Evolutionary conservation across 2,888 invertebrate genomes (phyloP).

Genomic region (Chymomyza amoena): DNA sequence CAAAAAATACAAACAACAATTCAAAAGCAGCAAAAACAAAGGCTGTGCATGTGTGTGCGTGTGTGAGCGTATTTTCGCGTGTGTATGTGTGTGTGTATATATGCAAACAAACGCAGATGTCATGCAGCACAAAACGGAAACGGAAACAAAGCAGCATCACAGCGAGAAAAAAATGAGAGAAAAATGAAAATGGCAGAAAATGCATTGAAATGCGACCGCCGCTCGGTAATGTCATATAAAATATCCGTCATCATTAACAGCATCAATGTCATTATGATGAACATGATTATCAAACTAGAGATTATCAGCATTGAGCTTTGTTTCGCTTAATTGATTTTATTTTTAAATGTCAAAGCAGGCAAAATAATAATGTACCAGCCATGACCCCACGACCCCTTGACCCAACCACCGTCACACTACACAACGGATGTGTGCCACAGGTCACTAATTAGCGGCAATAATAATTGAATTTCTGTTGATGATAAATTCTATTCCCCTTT

Average conservation of each 20-base stretch:
- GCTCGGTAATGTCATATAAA: slow-evolving; percentile 40
- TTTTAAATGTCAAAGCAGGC: slow-evolving; percentile 26
- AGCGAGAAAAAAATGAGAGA: no score
- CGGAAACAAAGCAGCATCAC: slow-evolving; percentile 61
- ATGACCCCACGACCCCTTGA: neutral
- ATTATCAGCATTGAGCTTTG: slow-evolving; percentile 12
- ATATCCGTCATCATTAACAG: slow-evolving; percentile 46
- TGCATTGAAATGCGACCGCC: slow-evolving; percentile 26
- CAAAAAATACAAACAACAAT: slow-evolving; percentile 7
- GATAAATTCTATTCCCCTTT: slow-evolving; percentile 15
- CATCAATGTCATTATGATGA: slow-evolving; percentile 3
- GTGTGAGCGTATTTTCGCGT: neutral
- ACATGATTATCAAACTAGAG: neutral
- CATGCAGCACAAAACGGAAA: slow-evolving; percentile 55
- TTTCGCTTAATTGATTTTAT: slow-evolving; percentile 33
- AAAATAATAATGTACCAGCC: neutral
- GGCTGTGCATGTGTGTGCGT: neutral
- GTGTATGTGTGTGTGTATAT: neutral
- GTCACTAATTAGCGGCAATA: neutral
- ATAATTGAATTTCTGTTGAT: slow-evolving; percentile 27
- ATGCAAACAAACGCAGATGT: slow-evolving; percentile 36
- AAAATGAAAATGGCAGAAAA: slow-evolving; percentile 31
- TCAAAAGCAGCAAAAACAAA: neutral
- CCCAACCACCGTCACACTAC: slow-evolving; percentile 16
- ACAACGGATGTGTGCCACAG: slow-evolving; percentile 8